These are phyloP conservation scores for Gila robusta DNA, from an alignment of 2,797 vertebrate genomes.

Conservation along the genomic window DNA sequence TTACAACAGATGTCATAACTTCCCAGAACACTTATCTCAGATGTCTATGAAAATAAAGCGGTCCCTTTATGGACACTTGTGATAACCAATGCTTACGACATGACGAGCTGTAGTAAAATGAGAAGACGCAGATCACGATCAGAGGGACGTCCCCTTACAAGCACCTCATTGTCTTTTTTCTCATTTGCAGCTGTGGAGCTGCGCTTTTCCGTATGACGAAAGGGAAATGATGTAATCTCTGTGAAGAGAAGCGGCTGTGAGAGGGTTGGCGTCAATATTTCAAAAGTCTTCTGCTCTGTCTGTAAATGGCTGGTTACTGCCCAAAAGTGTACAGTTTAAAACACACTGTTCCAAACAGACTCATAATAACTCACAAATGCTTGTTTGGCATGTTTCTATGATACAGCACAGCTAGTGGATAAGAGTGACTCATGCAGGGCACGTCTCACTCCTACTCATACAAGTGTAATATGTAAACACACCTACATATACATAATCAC, in stretches of 20 bases:
- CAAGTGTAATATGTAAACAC: slow-evolving; percentile 17
- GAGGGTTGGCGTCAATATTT: background rate
- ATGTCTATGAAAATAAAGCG: slow-evolving; percentile 4
- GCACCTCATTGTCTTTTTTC: slow-evolving; percentile 17
- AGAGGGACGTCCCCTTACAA: slow-evolving; percentile 33
- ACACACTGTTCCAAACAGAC: background rate
- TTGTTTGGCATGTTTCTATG: slow-evolving; percentile 73
- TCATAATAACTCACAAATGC: slow-evolving; percentile 70
- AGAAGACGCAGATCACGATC: background rate
- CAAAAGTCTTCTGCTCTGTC: background rate
- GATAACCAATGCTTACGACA: background rate
- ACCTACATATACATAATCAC: background rate
- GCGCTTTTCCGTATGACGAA: background rate
- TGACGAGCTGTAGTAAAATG: slow-evolving; percentile 14
- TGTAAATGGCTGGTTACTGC: background rate
- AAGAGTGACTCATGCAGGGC: background rate
- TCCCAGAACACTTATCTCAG: slow-evolving; percentile 25
- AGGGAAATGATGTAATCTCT: slow-evolving; percentile 36
- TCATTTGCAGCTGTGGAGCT: slow-evolving; percentile 29
- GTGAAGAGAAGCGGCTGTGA: background rate
- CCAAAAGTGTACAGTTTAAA: background rate
- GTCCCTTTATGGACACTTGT: background rate
- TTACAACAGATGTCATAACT: background rate
- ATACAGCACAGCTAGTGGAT: slow-evolving; percentile 63
- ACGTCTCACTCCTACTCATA: background rate